Evolutionary conservation across 1,140 invertebrate species (phyloP), one percentile per base, ranked within the genome.

Genomic region (Lepidostoma basale): DNA sequence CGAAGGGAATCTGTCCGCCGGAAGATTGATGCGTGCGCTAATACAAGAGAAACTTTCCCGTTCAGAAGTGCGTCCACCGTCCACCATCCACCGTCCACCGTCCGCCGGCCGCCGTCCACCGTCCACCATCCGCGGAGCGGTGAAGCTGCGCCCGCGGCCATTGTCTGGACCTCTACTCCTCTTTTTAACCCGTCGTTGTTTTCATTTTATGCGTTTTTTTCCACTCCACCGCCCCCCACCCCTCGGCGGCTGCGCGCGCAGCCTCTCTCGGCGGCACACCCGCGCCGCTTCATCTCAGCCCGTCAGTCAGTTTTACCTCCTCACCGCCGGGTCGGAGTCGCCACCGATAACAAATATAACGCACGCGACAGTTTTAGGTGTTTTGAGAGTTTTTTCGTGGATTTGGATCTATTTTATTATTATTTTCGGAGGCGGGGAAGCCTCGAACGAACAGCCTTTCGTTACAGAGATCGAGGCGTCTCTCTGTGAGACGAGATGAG

Each of bases 81-180:
- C 28, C 42, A n/a, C n/a, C n/a, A n/a, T n/a, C n/a, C n/a, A n/a
- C n/a, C n/a, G n/a, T n/a, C n/a, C n/a, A n/a, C n/a, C n/a, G n/a
- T n/a, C n/a, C n/a, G n/a, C n/a, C n/a, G n/a, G n/a, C n/a, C n/a
- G n/a, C n/a, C n/a, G n/a, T n/a, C n/a, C n/a, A n/a, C n/a, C n/a
- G n/a, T n/a, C n/a, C n/a, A n/a, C n/a, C n/a, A 14, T 5, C 6
- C 4, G 30, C 60, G 12, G 6, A 12, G 22, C 9, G 44, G 26
- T 36, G 18, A 36, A 36, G 58, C 59, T 36, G 62, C 40, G 42
- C 62, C 68, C 68, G 62, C 62, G 40, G 68, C 62, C 68, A 52
- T 64, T 60, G 68, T 64, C 68, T 69, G 68, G 62, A 65, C 60
- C 68, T 58, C 58, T 39, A 60, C 68, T 69, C 68, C 62, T 69